These are phyloP conservation scores for Chelmon rostratus DNA, from an alignment of 2,797 vertebrate genomes.

Conservation along the genomic window DNA sequence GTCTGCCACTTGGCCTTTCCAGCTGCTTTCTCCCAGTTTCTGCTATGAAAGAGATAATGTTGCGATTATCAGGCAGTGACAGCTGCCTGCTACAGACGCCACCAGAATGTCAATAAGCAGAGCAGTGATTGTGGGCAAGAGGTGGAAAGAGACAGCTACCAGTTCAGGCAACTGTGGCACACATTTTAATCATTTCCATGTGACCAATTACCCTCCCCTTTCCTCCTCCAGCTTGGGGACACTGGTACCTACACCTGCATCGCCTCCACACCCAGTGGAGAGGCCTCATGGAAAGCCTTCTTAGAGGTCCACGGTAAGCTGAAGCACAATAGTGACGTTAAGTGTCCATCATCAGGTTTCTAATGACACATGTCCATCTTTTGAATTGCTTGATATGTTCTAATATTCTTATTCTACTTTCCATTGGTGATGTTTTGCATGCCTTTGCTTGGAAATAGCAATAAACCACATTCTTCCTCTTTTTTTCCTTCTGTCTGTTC, in stretches of 20 bases:
- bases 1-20: conserved; percentile 69
- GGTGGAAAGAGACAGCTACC: conserved; percentile 4
- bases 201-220: conserved; percentile 33
- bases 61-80: conserved; percentile 69
- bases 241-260: conserved; percentile 96
- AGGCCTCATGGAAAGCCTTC: conserved; percentile 96
- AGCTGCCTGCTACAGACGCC: conserved; percentile 55
- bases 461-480: neutral
- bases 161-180: conserved; percentile 42
- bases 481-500: conserved; percentile 38
- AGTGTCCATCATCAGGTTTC: neutral
- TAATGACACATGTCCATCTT: neutral
- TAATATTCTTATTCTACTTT: neutral
- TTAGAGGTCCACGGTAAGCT: conserved; percentile 96
- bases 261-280: conserved; percentile 95
- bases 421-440: neutral
- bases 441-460: neutral
- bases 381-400: neutral
- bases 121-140: conserved; percentile 23
- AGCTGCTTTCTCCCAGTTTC: conserved; percentile 61
- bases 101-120: conserved; percentile 64
- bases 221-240: conserved; percentile 90
- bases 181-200: conserved; percentile 49
- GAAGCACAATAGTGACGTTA: neutral
- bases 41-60: conserved; percentile 58